These are phyloP conservation scores for Gobionotothen gibberifrons DNA, from an alignment of 2,797 vertebrate genomes.

Conservation along the genomic window DNA sequence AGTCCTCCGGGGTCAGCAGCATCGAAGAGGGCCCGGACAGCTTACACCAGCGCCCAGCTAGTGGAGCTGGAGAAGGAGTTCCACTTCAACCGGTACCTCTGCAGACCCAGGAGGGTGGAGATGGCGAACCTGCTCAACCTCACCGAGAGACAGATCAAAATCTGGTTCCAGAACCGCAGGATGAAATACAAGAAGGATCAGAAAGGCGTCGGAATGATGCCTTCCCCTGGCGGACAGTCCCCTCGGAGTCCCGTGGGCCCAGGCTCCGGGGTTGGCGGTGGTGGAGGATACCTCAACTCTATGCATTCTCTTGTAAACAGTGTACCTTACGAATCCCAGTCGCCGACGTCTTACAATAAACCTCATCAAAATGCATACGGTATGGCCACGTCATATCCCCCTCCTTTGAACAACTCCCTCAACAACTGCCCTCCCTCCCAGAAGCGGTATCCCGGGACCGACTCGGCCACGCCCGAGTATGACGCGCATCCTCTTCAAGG, in stretches of 20 bases:
- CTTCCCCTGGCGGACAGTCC: conserved; percentile 95
- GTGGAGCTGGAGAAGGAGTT: conserved; percentile 99
- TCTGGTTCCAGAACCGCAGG: conserved; percentile 99
- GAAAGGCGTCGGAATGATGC: conserved; percentile 96
- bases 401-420: conserved; percentile 90
- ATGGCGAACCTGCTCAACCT: conserved; percentile 99
- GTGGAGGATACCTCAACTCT: conserved; percentile 94
- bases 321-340: conserved; percentile 94
- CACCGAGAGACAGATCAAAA: conserved; percentile 99
- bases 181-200: conserved; percentile 99
- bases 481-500: conserved; percentile 93
- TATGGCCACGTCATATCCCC: conserved; percentile 91
- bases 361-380: conserved; percentile 92
- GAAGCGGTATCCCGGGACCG: conserved; percentile 92
- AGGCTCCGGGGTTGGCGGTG: conserved; percentile 73
- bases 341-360: conserved; percentile 94
- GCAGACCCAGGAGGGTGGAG: conserved; percentile 94
- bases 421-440: conserved; percentile 93
- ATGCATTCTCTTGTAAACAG: conserved; percentile 98
- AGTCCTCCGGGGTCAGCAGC: conserved; percentile 94
- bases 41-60: conserved; percentile 98
- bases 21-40: conserved; percentile 96
- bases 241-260: conserved; percentile 92
- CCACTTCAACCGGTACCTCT: conserved; percentile 99
- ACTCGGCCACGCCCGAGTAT: conserved; percentile 93